Conservation (phyloP, 2,113 vertebrate species). For the Gallinago undulata region DNA sequence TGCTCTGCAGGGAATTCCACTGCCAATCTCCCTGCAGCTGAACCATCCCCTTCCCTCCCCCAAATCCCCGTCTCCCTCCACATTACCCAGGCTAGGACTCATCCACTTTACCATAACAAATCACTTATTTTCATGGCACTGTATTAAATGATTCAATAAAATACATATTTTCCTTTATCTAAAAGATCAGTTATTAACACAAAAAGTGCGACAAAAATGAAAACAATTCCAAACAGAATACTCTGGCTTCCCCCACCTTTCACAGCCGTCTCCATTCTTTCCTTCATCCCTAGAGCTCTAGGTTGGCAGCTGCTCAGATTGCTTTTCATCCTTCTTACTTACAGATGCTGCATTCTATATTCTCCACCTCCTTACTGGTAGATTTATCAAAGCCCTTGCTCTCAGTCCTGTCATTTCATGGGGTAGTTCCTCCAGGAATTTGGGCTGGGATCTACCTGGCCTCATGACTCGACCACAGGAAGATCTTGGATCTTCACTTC, state of each 20-base stretch:
- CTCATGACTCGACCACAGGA: not conserved
- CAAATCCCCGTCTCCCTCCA: not conserved
- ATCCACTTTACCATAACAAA: not conserved
- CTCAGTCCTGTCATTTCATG: not conserved
- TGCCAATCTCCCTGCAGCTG: not conserved
- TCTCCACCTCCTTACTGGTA: not conserved
- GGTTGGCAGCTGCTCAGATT: not conserved
- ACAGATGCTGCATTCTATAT: not conserved
- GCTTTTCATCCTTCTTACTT: not conserved
- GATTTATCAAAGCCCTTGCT: not conserved
- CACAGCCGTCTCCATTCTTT: not conserved
- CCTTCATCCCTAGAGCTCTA: rapidly evolving
- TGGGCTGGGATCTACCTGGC: not conserved
- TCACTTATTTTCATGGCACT: not conserved
- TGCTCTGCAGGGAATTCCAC: not conserved
- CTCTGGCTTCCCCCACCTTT: rapidly evolving
- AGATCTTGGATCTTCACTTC: not conserved
- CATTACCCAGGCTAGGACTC: not conserved
- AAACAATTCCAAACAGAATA: not conserved
- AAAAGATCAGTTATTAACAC: not conserved
- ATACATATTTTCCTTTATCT: not conserved
- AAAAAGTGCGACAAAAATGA: not conserved
- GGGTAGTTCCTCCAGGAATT: not conserved
- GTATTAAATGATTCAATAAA: not conserved
- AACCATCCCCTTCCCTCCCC: not conserved